phyloP scores from a whole-genome alignment of 2,797 vertebrate species.

The Cheirogaleus major region DNA sequence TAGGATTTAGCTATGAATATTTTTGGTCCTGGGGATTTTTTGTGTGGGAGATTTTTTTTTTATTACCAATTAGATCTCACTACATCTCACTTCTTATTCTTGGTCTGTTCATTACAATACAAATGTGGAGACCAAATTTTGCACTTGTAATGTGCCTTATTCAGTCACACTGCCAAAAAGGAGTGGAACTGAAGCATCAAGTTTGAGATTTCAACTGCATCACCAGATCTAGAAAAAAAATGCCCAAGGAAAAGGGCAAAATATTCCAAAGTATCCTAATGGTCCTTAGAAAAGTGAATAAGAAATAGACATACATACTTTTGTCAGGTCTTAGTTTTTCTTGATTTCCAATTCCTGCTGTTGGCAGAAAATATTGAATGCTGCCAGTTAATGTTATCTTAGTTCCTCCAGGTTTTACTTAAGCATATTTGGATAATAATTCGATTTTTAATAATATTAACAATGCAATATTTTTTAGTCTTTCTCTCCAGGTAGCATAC shows the following conservation, averaged over 20 bases:
- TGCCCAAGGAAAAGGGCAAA: not conserved
- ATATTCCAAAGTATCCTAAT: not conserved
- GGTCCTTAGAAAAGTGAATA: not conserved
- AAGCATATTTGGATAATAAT: not conserved
- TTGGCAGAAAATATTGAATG: not conserved
- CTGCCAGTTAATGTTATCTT: not conserved
- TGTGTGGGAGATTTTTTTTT: not conserved
- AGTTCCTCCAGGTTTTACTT: not conserved
- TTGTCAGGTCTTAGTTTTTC: not conserved
- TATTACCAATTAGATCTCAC: not conserved
- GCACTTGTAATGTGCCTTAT: not conserved
- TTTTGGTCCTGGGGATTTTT: not conserved
- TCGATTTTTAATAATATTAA: not conserved
- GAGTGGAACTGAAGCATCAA: not conserved
- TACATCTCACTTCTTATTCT: not conserved
- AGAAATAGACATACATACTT: not conserved
- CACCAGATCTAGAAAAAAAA: not conserved
- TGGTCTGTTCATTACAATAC: not conserved
- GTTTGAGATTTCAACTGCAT: not conserved
- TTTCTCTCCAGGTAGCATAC: not conserved
- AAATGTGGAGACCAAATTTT: not conserved
- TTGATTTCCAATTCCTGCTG: not conserved
- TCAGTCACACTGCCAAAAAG: not conserved
- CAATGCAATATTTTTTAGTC: not conserved
- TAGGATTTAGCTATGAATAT: not conserved